A percentile compares a stretch with the other conserved stretches of the same genome.
These are phyloP conservation scores for Hydractinia echinata DNA, from an alignment of 30 jellyfish, hydroid and myxozoan species.

Conservation along the genomic window DNA sequence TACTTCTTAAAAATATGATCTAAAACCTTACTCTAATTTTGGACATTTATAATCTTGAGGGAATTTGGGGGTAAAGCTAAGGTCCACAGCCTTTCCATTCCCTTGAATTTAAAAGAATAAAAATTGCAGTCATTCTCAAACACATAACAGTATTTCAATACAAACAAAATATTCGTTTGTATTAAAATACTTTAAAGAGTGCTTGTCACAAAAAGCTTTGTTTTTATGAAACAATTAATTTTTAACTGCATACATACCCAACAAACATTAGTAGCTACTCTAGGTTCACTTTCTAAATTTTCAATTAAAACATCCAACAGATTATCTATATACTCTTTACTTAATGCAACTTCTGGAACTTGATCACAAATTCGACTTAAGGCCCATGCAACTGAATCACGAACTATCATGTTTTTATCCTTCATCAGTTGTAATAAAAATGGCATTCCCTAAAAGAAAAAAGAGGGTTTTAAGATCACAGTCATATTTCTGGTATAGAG, in stretches of 20 bases:
- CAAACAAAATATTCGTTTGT: too few relatives aligned
- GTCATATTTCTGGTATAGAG: neutral
- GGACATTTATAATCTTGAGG: too few relatives aligned
- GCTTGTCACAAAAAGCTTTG: too few relatives aligned
- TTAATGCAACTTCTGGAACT: slow-evolving; percentile 93
- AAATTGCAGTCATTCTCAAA: too few relatives aligned
- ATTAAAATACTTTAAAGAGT: too few relatives aligned
- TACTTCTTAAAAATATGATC: too few relatives aligned
- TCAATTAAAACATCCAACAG: slow-evolving; percentile 63
- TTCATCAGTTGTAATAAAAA: slow-evolving; percentile 64
- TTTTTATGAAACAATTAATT: too few relatives aligned
- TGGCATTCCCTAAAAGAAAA: slow-evolving; percentile 68
- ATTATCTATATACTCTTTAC: slow-evolving; percentile 54
- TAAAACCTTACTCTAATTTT: too few relatives aligned
- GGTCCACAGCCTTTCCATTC: too few relatives aligned
- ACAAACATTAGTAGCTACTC: slow-evolving; percentile 96
- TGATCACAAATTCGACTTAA: slow-evolving; percentile 90
- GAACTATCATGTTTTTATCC: slow-evolving; percentile 78
- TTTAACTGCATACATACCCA: slow-evolving; percentile 95
- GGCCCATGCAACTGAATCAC: slow-evolving; percentile 97
- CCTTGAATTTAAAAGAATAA: too few relatives aligned
- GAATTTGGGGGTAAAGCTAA: too few relatives aligned
- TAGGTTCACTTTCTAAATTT: slow-evolving; percentile 90
- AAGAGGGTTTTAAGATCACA: neutral
- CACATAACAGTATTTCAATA: too few relatives aligned